Base-by-base conservation (phyloP, 2,113 vertebrate genomes). In the Ictalurus furcatus region DNA sequence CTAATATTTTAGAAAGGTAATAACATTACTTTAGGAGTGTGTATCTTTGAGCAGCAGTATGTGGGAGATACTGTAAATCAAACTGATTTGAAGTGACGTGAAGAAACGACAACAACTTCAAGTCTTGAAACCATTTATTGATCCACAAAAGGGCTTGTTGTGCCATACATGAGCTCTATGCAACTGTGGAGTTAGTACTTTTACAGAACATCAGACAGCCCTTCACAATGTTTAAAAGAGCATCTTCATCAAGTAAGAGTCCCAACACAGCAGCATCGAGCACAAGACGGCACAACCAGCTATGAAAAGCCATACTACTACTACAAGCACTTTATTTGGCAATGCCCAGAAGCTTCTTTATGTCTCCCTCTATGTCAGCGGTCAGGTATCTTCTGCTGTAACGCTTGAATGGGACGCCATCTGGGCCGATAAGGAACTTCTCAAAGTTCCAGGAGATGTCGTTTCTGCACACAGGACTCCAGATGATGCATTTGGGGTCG, bases 401-500 rank as follows among this genome's bases (percentile, higher is more conserved):
- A n/a, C 97, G 95, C 67, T 95, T 96, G 90, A 96, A 95, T 0
- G 96, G 96, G n/a, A 95, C 92, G 0, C 96, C 96, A 7, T 97
- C 96, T 0, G 92, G 93, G 34, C 92, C 94, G 6, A 97, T 94
- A 11, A 97, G 95, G 91, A 97, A 97, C 95, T 97, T 97, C 90
- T 97, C 96, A 6, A 97, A 97, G 91, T 97, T 97, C 97, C 97
- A 97, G 87, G 96, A 65, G 71, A 97, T 80, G 85, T 97, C 97
- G 59, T 94, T 96, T 85, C 97, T 94, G 92, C 94, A 95, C n/a
- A 97, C 96, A 0, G 96, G 97, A 5, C 96, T 96, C 97, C 97
- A 97, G 79, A 92, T 94, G 90, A 97, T 96, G 88, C 87, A 91
- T 88, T 96, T 96, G 0, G 96, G 96, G 88, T 97, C 95, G 4